These are phyloP conservation scores for Amphimallon solstitiale DNA, from an alignment of 2,888 invertebrate species.

Conservation along the genomic window DNA sequence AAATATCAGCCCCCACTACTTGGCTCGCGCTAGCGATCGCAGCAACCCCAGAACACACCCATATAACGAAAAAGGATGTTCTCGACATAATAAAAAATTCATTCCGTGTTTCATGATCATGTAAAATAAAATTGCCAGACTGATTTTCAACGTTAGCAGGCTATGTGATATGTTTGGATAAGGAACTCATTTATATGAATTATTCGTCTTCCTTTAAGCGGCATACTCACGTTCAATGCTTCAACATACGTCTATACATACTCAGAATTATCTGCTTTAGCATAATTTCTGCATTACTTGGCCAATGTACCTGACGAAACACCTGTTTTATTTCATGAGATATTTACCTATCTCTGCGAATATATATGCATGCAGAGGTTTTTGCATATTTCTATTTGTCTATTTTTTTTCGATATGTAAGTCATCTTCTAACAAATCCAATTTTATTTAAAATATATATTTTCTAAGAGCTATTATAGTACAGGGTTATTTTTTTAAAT, in stretches of 20 bases:
- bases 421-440: too few species aligned
- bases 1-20: constrained; percentile 52
- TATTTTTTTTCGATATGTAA: not conserved
- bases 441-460: too few species aligned
- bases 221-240: constrained; percentile 36
- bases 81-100: constrained; percentile 56
- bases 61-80: constrained; percentile 50
- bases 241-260: constrained; percentile 39
- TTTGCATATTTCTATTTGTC: not conserved
- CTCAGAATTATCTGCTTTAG: constrained; percentile 41
- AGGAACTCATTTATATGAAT: constrained; percentile 54
- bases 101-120: constrained; percentile 55
- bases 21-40: too few species aligned
- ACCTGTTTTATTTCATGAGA: constrained; percentile 33
- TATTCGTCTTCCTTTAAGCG: constrained; percentile 45
- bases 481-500: too few species aligned
- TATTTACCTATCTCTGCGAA: not conserved
- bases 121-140: constrained; percentile 59
- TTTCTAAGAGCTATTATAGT: too few species aligned
- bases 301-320: constrained; percentile 34
- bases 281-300: constrained; percentile 39
- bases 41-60: constrained; percentile 52
- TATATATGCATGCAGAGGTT: constrained; percentile 13
- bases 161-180: constrained; percentile 57
- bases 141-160: constrained; percentile 58